phyloP scores from a whole-genome alignment of 2,797 vertebrate genomes.

The Podarcis lilfordi region DNA sequence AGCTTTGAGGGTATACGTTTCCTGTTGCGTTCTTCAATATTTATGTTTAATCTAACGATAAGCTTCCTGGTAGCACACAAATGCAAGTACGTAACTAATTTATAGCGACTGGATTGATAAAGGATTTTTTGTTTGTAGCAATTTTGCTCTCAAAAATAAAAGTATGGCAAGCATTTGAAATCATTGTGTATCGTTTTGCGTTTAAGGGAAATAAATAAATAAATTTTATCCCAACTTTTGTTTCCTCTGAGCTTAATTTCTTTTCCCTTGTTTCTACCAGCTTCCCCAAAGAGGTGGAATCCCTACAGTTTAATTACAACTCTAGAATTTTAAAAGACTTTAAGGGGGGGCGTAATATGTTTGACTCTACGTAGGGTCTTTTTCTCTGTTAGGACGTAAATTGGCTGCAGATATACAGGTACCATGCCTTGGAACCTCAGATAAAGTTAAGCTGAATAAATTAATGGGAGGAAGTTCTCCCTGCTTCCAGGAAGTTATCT shows the following conservation, averaged over 20 bases:
- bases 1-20: neutral
- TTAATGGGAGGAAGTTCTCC: neutral
- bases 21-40: neutral
- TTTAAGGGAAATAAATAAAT: conserved; percentile 8
- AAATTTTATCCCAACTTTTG: conserved; percentile 24
- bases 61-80: neutral
- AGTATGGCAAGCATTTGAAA: conserved; percentile 27
- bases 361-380: conserved; percentile 6
- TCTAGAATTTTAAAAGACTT: neutral
- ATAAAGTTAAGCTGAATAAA: neutral
- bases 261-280: conserved; percentile 37
- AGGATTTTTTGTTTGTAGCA: neutral
- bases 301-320: neutral
- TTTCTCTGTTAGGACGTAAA: conserved; percentile 13
- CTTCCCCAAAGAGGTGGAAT: conserved; percentile 21
- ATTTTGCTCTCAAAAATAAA: conserved; percentile 24
- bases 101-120: neutral
- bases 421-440: neutral
- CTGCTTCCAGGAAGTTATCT: neutral
- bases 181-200: neutral
- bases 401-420: neutral
- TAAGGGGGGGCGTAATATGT: too few relatives aligned
- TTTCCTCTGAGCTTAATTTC: conserved; percentile 16
- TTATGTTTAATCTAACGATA: neutral
- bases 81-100: neutral